Conservation (phyloP, 1,140 invertebrate species). For the Homalodisca vitripennis region DNA sequence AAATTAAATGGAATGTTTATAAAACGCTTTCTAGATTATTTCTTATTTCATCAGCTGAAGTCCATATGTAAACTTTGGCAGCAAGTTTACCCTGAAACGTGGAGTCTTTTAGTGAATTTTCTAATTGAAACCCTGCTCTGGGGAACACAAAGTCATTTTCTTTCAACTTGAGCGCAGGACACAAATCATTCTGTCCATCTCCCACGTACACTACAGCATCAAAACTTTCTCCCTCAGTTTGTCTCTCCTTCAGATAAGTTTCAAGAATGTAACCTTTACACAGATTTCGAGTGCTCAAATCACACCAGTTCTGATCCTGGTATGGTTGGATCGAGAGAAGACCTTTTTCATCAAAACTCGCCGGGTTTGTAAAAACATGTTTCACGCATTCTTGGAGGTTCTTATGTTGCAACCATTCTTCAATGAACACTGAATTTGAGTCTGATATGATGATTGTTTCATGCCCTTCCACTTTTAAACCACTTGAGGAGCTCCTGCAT, state of each 20-base stretch:
- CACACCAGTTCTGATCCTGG: conserved; percentile 68
- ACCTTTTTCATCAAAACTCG: conserved; percentile 59
- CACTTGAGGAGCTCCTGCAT: conserved; percentile 60
- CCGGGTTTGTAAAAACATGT: conserved; percentile 75
- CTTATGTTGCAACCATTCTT: conserved; percentile 59
- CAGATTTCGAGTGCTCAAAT: conserved; percentile 68
- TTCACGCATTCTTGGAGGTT: conserved; percentile 55
- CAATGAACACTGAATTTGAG: conserved; percentile 74
- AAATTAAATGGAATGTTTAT: too few relatives aligned
- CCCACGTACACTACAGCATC: conserved; percentile 69
- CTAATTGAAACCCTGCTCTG: conserved; percentile 55
- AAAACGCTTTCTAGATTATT: too few relatives aligned
- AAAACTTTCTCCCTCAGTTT: conserved; percentile 54
- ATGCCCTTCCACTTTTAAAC: conserved; percentile 52
- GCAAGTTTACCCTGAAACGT: conserved; percentile 39
- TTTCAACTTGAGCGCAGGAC: conserved; percentile 64
- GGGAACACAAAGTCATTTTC: conserved; percentile 67
- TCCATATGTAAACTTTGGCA: conserved; percentile 54
- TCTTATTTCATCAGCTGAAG: conserved; percentile 52
- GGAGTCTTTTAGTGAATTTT: conserved; percentile 29
- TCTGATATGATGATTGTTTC: conserved; percentile 81
- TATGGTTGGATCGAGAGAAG: conserved; percentile 63
- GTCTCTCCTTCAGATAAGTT: conserved; percentile 57
- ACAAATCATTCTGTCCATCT: conserved; percentile 78
- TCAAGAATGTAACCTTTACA: conserved; percentile 75